phyloP scores from a whole-genome alignment of 2,797 vertebrate genomes.

The Chelon labrosus region DNA sequence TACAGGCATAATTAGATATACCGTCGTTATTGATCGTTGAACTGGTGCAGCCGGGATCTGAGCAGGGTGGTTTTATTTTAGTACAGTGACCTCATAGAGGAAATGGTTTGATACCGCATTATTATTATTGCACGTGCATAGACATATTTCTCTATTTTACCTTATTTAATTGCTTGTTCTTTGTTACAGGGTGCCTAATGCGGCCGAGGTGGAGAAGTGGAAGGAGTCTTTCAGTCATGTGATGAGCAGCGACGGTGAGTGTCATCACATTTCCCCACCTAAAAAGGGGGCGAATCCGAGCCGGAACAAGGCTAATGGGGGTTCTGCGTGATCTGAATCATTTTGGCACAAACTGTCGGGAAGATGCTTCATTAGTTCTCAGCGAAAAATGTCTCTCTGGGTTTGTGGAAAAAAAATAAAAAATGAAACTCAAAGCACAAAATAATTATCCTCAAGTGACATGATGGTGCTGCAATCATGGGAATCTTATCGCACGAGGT shows the following conservation, averaged over 20 bases:
- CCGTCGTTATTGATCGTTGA: slow-evolving; percentile 14
- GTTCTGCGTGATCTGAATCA: not conserved
- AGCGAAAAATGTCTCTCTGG: slow-evolving; percentile 8
- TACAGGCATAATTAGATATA: not conserved
- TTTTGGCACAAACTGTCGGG: not conserved
- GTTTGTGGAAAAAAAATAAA: slow-evolving; percentile 10
- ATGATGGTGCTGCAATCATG: slow-evolving; percentile 3
- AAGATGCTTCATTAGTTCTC: slow-evolving; percentile 22
- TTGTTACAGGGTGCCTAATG: slow-evolving; percentile 80
- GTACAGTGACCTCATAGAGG: not conserved
- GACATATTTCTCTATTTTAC: not conserved
- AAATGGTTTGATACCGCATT: not conserved
- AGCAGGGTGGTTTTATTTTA: not conserved
- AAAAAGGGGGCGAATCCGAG: not conserved
- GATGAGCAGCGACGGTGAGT: slow-evolving; percentile 91
- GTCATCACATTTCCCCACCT: not conserved
- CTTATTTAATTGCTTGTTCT: not conserved
- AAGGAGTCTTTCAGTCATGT: slow-evolving; percentile 90
- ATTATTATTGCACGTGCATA: not conserved
- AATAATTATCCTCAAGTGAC: slow-evolving; percentile 34
- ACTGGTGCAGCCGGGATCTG: not conserved
- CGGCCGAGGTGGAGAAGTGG: slow-evolving; percentile 90
- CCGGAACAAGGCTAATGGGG: not conserved
- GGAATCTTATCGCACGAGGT: slow-evolving; percentile 23
- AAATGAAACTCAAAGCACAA: not conserved